phyloP scores from a whole-genome alignment of 2,888 invertebrate species.

The Acrobasis consociella region DNA sequence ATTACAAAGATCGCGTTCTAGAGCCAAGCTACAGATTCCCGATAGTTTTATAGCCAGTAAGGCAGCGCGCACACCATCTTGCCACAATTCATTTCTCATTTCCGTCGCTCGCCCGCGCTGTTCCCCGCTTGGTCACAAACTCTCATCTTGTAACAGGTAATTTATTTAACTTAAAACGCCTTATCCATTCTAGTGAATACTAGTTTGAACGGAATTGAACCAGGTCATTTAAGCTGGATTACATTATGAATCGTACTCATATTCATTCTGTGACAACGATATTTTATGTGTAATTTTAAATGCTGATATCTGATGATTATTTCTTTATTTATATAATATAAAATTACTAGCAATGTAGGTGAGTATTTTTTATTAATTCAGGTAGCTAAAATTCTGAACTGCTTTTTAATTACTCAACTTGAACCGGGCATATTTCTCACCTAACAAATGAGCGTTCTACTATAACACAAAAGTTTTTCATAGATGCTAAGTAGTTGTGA shows the following conservation, averaged over 20 bases:
- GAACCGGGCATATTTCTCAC: too few relatives aligned
- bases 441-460: too few relatives aligned
- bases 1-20: conserved; percentile 20
- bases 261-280: background rate
- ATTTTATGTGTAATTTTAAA: too few relatives aligned
- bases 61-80: conserved; percentile 36
- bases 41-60: conserved; percentile 21
- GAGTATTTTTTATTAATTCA: too few relatives aligned
- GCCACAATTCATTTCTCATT: conserved; percentile 70
- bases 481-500: too few relatives aligned
- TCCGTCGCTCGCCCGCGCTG: conserved; percentile 50
- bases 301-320: too few relatives aligned
- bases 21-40: conserved; percentile 19
- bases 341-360: too few relatives aligned
- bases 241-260: conserved; percentile 29
- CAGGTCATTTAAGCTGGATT: conserved; percentile 35
- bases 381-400: too few relatives aligned
- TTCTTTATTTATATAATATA: too few relatives aligned
- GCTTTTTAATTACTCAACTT: too few relatives aligned
- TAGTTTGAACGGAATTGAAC: conserved; percentile 44
- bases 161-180: conserved; percentile 62
- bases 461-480: too few relatives aligned
- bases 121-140: conserved; percentile 55
- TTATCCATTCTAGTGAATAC: conserved; percentile 57
- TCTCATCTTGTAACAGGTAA: conserved; percentile 59